Percentiles rank a stretch among this genome's conserved stretches.
These are phyloP conservation scores for Sebastiscus albofasciatus DNA, from an alignment of 2,797 vertebrate species.

Conservation along the genomic window DNA sequence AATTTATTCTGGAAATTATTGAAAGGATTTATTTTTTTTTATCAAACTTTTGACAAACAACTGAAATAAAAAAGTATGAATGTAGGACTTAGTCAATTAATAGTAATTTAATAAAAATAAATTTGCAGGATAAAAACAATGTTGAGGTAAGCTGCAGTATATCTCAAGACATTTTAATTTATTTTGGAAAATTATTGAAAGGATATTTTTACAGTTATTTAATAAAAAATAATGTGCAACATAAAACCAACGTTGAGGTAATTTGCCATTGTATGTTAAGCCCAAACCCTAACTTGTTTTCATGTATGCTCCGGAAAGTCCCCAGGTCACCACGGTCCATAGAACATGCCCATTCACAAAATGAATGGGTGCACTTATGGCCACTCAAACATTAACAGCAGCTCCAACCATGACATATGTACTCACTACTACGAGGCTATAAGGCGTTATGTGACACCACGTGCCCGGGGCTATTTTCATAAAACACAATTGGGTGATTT, in stretches of 20 bases:
- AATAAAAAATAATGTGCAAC: not conserved
- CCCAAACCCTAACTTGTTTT: not conserved
- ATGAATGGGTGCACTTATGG: constrained; percentile 43
- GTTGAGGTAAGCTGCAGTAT: too few relatives aligned
- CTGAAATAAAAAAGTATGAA: not conserved
- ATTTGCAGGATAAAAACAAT: too few relatives aligned
- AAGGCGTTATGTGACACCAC: constrained; percentile 58
- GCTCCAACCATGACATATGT: constrained; percentile 64
- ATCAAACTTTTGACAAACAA: not conserved
- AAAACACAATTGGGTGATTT: constrained; percentile 69
- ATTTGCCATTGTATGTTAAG: not conserved
- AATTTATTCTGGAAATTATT: not conserved
- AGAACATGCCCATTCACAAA: constrained; percentile 30
- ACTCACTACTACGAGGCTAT: constrained; percentile 42
- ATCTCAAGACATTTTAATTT: not conserved
- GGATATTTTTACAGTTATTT: not conserved
- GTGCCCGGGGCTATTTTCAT: constrained; percentile 74
- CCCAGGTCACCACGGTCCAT: constrained; percentile 2
- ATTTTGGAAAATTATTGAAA: not conserved
- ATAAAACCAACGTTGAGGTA: not conserved
- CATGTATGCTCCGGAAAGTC: not conserved
- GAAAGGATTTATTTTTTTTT: not conserved
- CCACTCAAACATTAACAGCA: constrained; percentile 41
- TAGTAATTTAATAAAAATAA: too few relatives aligned
- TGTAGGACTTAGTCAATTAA: not conserved